phyloP scores from a whole-genome alignment of 2,888 invertebrate species.

The Pardosa pseudoannulata region DNA sequence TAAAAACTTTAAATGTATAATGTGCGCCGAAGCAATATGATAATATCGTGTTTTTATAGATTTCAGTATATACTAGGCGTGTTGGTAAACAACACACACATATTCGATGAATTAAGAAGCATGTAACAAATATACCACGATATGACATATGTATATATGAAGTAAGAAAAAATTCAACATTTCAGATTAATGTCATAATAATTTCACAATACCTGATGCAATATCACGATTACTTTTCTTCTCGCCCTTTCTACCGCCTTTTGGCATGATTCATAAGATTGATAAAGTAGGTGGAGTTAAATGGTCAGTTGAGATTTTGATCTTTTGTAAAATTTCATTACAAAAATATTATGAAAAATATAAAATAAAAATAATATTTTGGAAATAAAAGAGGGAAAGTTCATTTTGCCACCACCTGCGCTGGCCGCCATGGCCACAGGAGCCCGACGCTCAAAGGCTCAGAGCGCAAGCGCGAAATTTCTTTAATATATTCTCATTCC shows the following conservation, averaged over 20 bases:
- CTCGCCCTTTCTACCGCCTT: conserved; percentile 40
- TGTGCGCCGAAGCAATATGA: no score
- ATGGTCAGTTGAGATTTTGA: background rate
- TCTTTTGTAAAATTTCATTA: background rate
- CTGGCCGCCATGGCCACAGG: conserved; percentile 68
- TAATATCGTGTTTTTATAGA: no score
- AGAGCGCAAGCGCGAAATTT: conserved; percentile 43
- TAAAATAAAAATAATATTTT: conserved; percentile 41
- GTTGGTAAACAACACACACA: no score
- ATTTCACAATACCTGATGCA: conserved; percentile 54
- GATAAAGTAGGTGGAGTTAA: background rate
- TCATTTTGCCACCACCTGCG: conserved; percentile 54
- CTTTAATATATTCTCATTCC: background rate
- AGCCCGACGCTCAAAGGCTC: conserved; percentile 30
- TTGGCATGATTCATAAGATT: conserved; percentile 40
- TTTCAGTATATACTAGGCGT: no score
- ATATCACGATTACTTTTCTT: conserved; percentile 23
- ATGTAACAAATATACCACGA: no score
- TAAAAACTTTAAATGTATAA: no score
- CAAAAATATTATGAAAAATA: conserved; percentile 48
- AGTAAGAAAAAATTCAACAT: no score
- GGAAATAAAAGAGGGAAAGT: conserved; percentile 13
- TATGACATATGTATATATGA: no score
- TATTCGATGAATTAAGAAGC: no score
- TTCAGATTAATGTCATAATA: no score